Percentiles rank a stretch among this genome's conserved stretches.
Evolutionary conservation across 2,797 vertebrate species (phyloP).

Genomic region (Threskiornis aethiopicus): DNA sequence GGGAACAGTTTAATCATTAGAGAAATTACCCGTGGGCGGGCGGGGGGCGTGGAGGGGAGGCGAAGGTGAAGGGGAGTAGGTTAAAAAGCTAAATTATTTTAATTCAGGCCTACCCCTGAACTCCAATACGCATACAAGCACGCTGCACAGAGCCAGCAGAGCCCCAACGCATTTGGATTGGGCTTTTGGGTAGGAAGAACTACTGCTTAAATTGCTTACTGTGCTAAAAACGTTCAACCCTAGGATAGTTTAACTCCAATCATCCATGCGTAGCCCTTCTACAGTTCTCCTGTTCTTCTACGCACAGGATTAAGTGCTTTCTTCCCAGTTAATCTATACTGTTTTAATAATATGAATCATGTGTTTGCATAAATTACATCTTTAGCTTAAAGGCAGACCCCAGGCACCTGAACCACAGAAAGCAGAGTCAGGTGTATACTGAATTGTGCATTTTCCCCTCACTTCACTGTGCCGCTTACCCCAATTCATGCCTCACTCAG

Average conservation of each 20-base stretch:
- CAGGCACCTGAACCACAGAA: background rate
- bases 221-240: background rate
- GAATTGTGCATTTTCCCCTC: background rate
- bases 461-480: background rate
- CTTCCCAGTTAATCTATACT: background rate
- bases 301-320: background rate
- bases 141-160: background rate
- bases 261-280: background rate
- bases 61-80: background rate
- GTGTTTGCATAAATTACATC: background rate
- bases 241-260: background rate
- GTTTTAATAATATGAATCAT: background rate
- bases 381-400: background rate
- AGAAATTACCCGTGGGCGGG: background rate
- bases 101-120: background rate
- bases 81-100: background rate
- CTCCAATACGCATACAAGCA: background rate
- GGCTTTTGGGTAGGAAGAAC: background rate
- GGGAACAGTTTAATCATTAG: background rate
- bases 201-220: background rate
- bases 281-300: background rate
- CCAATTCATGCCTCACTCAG: background rate
- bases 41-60: background rate
- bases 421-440: fast-evolving
- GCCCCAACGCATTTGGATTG: fast-evolving